Percentiles rank a stretch among this genome's conserved stretches.
Conservation (phyloP, 2,113 vertebrate genomes). For the Herpailurus yagouaroundi region DNA sequence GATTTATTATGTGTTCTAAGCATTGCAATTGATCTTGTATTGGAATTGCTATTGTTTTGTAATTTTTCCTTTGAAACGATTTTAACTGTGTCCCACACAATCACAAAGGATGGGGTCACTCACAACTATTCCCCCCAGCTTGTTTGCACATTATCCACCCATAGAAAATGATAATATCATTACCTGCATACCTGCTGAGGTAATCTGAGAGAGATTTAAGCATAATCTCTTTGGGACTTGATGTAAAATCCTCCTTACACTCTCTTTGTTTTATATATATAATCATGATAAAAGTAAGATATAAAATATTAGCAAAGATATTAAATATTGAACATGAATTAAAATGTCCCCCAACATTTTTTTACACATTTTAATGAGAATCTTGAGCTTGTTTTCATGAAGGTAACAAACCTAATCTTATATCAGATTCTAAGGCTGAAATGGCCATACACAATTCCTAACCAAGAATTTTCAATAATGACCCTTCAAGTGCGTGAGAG, state of each 20-base stretch:
- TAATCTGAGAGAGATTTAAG: not conserved
- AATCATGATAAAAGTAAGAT: slow-evolving; percentile 30
- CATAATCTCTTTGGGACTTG: not conserved
- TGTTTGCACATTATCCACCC: not conserved
- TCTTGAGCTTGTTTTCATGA: not conserved
- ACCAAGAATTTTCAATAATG: not conserved
- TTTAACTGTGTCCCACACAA: not conserved
- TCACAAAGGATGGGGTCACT: not conserved
- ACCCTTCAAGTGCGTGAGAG: not conserved
- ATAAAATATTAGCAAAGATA: not conserved
- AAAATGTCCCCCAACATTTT: not conserved
- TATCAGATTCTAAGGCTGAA: not conserved
- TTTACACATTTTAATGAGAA: not conserved
- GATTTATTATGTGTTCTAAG: not conserved
- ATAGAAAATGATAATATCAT: not conserved
- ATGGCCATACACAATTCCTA: not conserved
- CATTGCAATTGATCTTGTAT: not conserved
- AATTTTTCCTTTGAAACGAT: not conserved
- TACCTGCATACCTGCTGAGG: not conserved
- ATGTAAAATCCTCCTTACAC: not conserved
- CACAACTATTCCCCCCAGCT: not conserved
- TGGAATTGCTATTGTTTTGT: not conserved
- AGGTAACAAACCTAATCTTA: not conserved
- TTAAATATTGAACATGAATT: not conserved
- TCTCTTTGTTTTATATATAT: not conserved